phyloP scores from a whole-genome alignment of 2,888 invertebrate genomes.

The Liopterus haemorrhoidalis region DNA sequence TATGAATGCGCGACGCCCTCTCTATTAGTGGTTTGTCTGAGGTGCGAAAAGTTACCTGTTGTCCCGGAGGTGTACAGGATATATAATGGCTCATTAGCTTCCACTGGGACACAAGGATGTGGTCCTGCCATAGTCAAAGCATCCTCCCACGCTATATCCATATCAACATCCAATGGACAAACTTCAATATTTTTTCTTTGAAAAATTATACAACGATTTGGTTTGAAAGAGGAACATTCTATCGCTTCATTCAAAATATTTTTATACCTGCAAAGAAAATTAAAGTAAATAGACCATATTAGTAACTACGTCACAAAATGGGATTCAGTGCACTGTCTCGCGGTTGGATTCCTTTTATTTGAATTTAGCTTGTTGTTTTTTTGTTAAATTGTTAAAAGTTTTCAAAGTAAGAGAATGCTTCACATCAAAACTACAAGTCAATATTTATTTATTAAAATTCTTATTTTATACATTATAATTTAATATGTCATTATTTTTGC shows the following conservation, averaged over 20 bases:
- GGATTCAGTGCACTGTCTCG: too few species aligned
- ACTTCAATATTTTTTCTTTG: slow-evolving; percentile 67
- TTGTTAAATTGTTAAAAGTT: too few species aligned
- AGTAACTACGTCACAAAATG: too few species aligned
- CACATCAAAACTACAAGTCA: too few species aligned
- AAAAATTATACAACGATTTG: slow-evolving; percentile 73
- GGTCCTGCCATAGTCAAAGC: slow-evolving; percentile 59
- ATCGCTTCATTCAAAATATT: slow-evolving; percentile 78
- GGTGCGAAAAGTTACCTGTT: slow-evolving; percentile 51
- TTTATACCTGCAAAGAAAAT: slow-evolving; percentile 64
- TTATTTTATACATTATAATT: too few species aligned
- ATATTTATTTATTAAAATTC: too few species aligned
- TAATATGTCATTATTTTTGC: too few species aligned
- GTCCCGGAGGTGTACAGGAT: slow-evolving; percentile 89
- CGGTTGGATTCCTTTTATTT: too few species aligned
- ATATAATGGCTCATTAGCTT: slow-evolving; percentile 85
- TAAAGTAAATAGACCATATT: too few species aligned
- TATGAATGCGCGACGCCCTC: not conserved
- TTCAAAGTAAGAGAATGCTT: too few species aligned
- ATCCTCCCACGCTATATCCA: slow-evolving; percentile 75
- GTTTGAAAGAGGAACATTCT: slow-evolving; percentile 64
- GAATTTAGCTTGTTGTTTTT: too few species aligned
- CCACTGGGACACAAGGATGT: slow-evolving; percentile 76
- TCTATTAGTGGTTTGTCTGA: too few species aligned
- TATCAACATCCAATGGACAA: slow-evolving; percentile 55